These are phyloP conservation scores for Rhinoraja longicauda DNA, from an alignment of 2,797 vertebrate genomes.

Conservation along the genomic window DNA sequence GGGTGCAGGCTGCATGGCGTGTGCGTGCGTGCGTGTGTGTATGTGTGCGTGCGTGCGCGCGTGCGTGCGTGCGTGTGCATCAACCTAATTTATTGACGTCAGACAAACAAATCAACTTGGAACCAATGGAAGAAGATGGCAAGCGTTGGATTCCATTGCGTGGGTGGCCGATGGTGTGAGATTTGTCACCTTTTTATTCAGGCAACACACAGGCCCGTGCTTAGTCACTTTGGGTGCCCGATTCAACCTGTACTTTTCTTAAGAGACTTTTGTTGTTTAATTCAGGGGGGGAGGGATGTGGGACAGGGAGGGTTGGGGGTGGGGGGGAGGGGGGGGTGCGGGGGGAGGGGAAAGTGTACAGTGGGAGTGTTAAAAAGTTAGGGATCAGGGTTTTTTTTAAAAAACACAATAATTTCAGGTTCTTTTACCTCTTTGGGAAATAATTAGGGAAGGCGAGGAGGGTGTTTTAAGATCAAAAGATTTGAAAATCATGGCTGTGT, in stretches of 20 bases:
- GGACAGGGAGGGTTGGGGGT: too few relatives aligned
- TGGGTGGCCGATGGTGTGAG: background rate
- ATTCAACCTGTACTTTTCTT: background rate
- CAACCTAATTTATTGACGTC: conserved; percentile 29
- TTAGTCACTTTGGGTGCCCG: background rate
- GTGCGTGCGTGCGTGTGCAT: background rate
- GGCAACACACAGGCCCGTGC: background rate
- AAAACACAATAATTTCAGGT: background rate
- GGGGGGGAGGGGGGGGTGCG: background rate
- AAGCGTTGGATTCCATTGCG: background rate
- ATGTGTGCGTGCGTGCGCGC: background rate
- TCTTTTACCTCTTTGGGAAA: background rate
- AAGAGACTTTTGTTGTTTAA: background rate
- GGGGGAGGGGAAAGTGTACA: background rate
- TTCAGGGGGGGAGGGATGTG: background rate
- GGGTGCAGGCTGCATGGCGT: background rate
- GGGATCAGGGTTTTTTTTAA: background rate
- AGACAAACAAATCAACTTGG: background rate
- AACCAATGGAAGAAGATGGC: background rate
- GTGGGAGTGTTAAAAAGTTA: background rate
- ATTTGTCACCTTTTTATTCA: background rate
- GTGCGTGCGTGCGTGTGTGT: too few relatives aligned
- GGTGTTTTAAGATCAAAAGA: background rate
- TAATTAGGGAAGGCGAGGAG: too few relatives aligned
- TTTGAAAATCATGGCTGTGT: conserved; percentile 5